A percentile compares a stretch with the other conserved stretches of the same genome.
Conservation (phyloP, 2,113 vertebrate species). For the Pangasianodon gigas region DNA sequence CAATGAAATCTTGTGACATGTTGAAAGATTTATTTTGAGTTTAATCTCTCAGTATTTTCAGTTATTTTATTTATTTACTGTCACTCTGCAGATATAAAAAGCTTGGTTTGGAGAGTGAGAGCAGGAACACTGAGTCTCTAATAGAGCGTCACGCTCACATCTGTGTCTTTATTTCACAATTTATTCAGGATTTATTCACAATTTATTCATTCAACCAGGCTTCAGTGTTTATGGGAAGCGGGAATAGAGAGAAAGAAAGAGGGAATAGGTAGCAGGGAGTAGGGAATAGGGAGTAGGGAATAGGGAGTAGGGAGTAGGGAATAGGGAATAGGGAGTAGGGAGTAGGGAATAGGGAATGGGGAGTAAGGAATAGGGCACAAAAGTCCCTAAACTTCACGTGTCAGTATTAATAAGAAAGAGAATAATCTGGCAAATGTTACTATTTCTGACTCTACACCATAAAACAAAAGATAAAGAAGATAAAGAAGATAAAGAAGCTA, state of each 20-base stretch:
- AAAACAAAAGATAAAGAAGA: background rate
- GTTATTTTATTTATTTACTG: background rate
- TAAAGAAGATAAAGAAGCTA: background rate
- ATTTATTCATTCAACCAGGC: background rate
- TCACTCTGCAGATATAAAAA: background rate
- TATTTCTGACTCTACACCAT: background rate
- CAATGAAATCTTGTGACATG: background rate
- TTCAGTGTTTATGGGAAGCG: background rate
- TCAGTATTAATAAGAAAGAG: background rate
- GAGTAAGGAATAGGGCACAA: background rate
- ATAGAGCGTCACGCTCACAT: background rate
- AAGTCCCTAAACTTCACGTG: background rate
- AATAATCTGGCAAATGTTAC: background rate
- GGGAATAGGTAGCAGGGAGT: background rate
- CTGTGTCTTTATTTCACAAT: background rate
- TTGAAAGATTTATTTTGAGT: background rate
- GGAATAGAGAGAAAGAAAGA: no score
- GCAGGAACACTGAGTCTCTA: background rate
- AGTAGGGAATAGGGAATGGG: background rate
- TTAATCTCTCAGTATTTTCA: background rate
- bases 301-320: background rate
- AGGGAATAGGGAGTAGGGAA: background rate
- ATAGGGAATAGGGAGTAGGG: background rate
- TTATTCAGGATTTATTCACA: background rate
- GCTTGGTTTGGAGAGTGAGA: background rate